A percentile compares a stretch with the other conserved stretches of the same genome.
These are phyloP conservation scores for Neofelis nebulosa DNA, from an alignment of 2,113 vertebrate species.

Conservation along the genomic window DNA sequence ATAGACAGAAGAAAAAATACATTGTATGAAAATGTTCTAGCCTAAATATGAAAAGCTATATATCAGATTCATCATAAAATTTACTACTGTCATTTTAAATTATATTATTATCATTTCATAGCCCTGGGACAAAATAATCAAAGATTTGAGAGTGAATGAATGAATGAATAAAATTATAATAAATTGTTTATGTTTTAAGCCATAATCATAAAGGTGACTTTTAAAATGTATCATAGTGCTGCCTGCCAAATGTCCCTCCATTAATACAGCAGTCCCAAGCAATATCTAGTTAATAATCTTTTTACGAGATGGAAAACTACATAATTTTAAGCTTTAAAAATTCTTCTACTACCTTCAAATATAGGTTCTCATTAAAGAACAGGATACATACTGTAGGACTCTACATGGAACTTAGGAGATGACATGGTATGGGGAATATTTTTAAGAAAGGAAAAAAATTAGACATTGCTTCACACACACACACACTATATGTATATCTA, in stretches of 20 bases:
- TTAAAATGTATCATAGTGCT: conserved; percentile 8
- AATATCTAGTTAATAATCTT: background rate
- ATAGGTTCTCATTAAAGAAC: background rate
- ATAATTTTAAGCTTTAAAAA: background rate
- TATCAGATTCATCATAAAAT: background rate
- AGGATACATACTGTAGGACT: background rate
- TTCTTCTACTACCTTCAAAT: background rate
- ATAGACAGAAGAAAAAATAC: background rate
- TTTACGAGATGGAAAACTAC: background rate
- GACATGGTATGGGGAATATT: background rate
- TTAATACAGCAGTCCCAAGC: background rate
- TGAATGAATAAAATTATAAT: background rate
- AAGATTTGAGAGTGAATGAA: background rate
- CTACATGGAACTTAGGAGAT: background rate
- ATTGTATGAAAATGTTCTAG: background rate
- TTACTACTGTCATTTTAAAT: background rate
- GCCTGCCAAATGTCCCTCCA: background rate
- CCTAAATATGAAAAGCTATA: background rate
- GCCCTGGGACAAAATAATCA: background rate
- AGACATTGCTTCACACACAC: background rate
- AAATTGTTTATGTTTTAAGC: background rate
- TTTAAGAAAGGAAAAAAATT: background rate
- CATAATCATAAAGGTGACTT: background rate
- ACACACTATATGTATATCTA: background rate
- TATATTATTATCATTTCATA: background rate